A percentile compares a stretch with the other conserved stretches of the same genome.
Conservation (phyloP, 64 coral and sea anemone genomes). For the Dendrophyllia cribrosa region DNA sequence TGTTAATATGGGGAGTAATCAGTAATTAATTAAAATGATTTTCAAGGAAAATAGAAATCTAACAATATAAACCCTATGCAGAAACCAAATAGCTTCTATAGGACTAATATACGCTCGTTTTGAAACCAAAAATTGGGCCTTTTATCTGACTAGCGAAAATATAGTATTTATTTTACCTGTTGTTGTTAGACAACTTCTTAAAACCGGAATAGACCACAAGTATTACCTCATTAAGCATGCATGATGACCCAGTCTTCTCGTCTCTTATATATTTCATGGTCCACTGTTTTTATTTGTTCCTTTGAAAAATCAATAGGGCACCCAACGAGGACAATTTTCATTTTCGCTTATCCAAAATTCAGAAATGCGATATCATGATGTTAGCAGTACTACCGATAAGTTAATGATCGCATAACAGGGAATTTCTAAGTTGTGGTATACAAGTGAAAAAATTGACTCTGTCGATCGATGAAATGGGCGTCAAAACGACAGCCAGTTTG, state of each 20-base stretch:
- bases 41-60: neutral
- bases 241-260: constrained; percentile 4
- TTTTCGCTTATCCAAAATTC: neutral
- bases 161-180: neutral
- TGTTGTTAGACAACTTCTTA: neutral
- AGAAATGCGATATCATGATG: neutral
- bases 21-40: neutral
- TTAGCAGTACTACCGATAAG: neutral
- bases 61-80: neutral
- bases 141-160: no score
- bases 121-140: no score
- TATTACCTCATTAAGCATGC: constrained; percentile 30
- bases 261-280: neutral
- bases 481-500: neutral
- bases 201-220: constrained; percentile 2
- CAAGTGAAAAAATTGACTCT: neutral
- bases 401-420: neutral
- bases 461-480: neutral
- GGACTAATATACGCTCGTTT: no score
- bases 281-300: neutral
- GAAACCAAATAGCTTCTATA: no score
- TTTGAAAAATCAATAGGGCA: neutral
- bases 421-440: neutral
- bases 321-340: neutral
- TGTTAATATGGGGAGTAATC: neutral